phyloP scores from a whole-genome alignment of 2,113 vertebrate genomes.

The Collichthys lucidus region DNA sequence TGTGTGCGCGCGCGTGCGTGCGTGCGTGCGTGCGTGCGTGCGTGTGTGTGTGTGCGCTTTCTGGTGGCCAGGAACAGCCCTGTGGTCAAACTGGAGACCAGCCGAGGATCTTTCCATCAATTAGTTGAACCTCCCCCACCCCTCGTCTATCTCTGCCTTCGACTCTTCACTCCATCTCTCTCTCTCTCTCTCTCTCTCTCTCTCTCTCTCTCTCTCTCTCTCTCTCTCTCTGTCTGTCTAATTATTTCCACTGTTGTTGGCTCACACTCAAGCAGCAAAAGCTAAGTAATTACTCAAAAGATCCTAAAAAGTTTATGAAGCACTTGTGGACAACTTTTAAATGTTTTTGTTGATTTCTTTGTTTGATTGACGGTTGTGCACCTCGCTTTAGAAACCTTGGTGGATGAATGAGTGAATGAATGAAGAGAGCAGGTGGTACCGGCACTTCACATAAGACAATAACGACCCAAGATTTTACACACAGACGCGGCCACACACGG shows the following conservation, averaged over 20 bases:
- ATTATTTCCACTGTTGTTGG: conserved; percentile 69
- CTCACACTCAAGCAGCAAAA: neutral
- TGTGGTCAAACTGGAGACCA: conserved; percentile 74
- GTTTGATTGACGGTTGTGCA: neutral
- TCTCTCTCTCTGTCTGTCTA: conserved; percentile 46
- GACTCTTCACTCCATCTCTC: conserved; percentile 44
- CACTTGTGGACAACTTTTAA: neutral
- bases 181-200: conserved; percentile 46
- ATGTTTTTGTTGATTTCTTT: conserved; percentile 12
- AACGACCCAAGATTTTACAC: conserved; percentile 7
- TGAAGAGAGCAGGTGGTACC: conserved; percentile 30
- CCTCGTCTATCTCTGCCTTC: conserved; percentile 48
- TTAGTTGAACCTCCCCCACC: conserved; percentile 60
- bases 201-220: conserved; percentile 52
- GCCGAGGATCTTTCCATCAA: conserved; percentile 78
- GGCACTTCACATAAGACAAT: conserved; percentile 6
- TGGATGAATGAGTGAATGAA: neutral
- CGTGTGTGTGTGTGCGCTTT: conserved; percentile 15
- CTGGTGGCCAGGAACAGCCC: conserved; percentile 69
- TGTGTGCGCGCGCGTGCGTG: neutral
- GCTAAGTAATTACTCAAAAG: conserved; percentile 4
- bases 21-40: no score
- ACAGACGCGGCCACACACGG: neutral
- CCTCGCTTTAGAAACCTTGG: conserved; percentile 23
- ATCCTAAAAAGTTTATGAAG: neutral